Evolutionary conservation across 2,888 invertebrate species (phyloP).

Genomic region (Rhingia rostrata): DNA sequence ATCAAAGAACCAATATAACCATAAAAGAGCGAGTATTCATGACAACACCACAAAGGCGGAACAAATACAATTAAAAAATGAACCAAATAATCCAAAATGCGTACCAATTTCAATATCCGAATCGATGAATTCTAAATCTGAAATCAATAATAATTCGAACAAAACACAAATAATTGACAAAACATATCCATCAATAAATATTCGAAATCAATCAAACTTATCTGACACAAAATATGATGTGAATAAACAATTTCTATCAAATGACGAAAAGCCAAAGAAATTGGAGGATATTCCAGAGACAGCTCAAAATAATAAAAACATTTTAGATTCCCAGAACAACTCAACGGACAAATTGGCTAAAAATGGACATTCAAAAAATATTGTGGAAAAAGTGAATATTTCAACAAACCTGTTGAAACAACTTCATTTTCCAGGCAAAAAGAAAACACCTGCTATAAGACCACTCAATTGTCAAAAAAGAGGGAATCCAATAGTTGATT

Average conservation of each 20-base stretch:
- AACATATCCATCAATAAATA: too few species aligned
- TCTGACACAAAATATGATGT: too few species aligned
- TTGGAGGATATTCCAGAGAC: neutral
- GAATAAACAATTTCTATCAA: too few species aligned
- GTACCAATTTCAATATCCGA: too few species aligned
- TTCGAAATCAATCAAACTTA: too few species aligned
- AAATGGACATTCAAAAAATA: neutral
- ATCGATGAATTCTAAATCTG: too few species aligned
- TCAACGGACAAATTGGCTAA: neutral
- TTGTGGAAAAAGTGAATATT: neutral
- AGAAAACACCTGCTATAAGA: neutral
- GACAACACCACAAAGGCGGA: too few species aligned
- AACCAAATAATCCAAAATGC: neutral
- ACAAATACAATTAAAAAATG: too few species aligned
- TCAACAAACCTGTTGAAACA: neutral
- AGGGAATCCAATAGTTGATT: neutral
- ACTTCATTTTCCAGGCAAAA: conserved; percentile 6
- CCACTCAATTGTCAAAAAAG: neutral
- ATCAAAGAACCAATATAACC: too few species aligned
- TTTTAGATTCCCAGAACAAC: neutral
- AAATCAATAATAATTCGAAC: too few species aligned
- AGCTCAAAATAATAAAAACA: neutral
- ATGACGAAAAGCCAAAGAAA: neutral
- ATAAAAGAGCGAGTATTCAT: too few species aligned
- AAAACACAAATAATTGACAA: too few species aligned